phyloP scores from a whole-genome alignment of 2,888 invertebrate genomes.

The Pseudanteris insignis region DNA sequence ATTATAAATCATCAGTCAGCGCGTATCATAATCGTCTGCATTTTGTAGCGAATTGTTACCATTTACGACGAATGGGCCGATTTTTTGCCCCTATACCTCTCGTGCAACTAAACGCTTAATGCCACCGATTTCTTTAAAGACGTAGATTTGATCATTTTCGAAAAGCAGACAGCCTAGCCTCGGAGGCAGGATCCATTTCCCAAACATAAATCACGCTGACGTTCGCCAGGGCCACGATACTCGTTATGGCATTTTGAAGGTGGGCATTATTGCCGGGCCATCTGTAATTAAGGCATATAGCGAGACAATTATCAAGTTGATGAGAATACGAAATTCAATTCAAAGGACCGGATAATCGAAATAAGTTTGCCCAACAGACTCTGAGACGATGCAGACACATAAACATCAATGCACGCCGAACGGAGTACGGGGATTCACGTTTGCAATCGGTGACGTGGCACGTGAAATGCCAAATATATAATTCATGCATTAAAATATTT shows the following conservation, averaged over 20 bases:
- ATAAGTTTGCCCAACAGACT: conserved; percentile 17
- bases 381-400: conserved; percentile 25
- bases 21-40: too few species aligned
- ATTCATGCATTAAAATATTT: too few species aligned
- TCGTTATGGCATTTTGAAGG: conserved; percentile 58
- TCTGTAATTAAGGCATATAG: conserved; percentile 61
- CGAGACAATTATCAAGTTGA: conserved; percentile 48
- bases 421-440: too few species aligned
- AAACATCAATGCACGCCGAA: conserved; percentile 24
- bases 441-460: too few species aligned
- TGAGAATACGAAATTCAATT: conserved; percentile 60
- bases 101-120: too few species aligned
- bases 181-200: conserved; percentile 62
- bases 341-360: conserved; percentile 39
- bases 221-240: conserved; percentile 48
- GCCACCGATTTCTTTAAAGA: conserved; percentile 18
- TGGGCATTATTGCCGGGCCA: conserved; percentile 60
- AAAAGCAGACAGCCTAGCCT: conserved; percentile 58
- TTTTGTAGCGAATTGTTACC: too few species aligned
- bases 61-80: too few species aligned
- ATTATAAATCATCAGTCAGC: too few species aligned
- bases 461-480: too few species aligned
- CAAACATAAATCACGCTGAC: conserved; percentile 64
- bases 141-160: conserved; percentile 50
- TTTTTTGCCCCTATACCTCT: too few species aligned